A percentile compares a stretch with the other conserved stretches of the same genome.
Evolutionary conservation across 2,113 vertebrate genomes (phyloP).

Genomic region (Stigmatopora argus): DNA sequence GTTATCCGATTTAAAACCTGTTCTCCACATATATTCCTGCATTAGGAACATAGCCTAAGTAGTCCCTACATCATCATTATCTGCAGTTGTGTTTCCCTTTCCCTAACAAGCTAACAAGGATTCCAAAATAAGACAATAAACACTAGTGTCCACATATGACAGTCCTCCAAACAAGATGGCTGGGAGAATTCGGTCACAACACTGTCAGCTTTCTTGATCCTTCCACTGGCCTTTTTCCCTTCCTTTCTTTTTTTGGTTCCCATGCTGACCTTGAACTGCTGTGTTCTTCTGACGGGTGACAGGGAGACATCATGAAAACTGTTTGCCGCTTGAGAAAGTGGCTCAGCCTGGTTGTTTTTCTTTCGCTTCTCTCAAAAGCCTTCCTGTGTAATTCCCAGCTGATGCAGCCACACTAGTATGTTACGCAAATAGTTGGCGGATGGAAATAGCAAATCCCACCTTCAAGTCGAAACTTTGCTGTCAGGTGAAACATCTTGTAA

Average conservation of each 20-base stretch:
- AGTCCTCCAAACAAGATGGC: constrained; percentile 10
- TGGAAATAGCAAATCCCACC: constrained; percentile 44
- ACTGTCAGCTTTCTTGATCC: constrained; percentile 6
- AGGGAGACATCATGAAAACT: constrained; percentile 32
- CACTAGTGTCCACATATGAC: constrained; percentile 8
- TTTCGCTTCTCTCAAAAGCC: constrained; percentile 24
- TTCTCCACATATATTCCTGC: too few relatives aligned
- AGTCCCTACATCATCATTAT: too few relatives aligned
- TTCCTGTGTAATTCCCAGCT: constrained; percentile 44
- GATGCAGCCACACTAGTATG: constrained; percentile 27
- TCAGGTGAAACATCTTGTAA: constrained; percentile 48
- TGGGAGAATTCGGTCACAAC: constrained; percentile 24
- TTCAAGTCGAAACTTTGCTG: constrained; percentile 43
- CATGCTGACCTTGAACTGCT: constrained; percentile 14
- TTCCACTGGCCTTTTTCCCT: constrained; percentile 24
- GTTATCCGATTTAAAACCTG: too few relatives aligned
- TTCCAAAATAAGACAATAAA: background rate
- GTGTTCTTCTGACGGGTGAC: constrained; percentile 25
- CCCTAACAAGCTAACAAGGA: background rate
- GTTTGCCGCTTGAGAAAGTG: constrained; percentile 30
- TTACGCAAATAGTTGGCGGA: constrained; percentile 34
- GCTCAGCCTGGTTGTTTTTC: constrained; percentile 37
- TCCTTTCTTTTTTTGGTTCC: background rate
- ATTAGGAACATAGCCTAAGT: too few relatives aligned
- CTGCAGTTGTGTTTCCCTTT: background rate